Evolutionary conservation across 2,113 vertebrate species (phyloP).

Genomic region (Ceuthmochares aereus): DNA sequence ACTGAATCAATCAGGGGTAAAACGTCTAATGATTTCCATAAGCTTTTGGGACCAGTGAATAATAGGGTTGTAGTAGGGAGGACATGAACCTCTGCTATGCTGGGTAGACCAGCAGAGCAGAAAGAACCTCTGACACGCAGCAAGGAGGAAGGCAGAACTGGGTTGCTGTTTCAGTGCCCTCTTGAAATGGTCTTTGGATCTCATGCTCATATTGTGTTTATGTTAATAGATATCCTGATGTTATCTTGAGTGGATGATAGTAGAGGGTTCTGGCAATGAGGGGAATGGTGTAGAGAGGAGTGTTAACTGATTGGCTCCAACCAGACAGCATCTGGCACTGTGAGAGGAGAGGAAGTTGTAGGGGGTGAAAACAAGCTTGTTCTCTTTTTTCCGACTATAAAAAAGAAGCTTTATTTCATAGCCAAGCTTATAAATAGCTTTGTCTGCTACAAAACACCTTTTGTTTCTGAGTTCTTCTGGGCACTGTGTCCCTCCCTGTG

Average conservation of each 20-base stretch:
- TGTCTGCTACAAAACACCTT: conserved; percentile 51
- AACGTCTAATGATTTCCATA: background rate
- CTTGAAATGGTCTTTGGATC: background rate
- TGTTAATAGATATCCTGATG: background rate
- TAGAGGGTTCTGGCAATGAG: background rate
- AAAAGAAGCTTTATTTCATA: conserved; percentile 64
- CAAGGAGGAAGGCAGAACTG: background rate
- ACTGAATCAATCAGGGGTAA: background rate
- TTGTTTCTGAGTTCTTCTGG: conserved; percentile 18
- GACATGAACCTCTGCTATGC: background rate
- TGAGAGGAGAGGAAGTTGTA: conserved; percentile 17
- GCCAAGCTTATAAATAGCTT: conserved; percentile 57
- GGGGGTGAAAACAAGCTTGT: conserved; percentile 32
- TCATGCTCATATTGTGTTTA: background rate
- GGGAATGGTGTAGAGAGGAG: background rate
- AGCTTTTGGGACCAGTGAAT: background rate
- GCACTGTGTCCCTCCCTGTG: background rate
- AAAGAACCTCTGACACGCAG: background rate
- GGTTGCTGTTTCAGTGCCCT: background rate
- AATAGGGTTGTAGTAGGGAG: background rate
- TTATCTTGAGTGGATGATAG: background rate
- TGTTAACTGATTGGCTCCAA: conserved; percentile 23
- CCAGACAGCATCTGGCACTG: conserved; percentile 29
- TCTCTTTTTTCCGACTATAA: background rate
- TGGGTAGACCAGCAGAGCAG: background rate